These are phyloP conservation scores for Drosophila melanosoma DNA, from an alignment of 2,888 invertebrate species.

Conservation along the genomic window DNA sequence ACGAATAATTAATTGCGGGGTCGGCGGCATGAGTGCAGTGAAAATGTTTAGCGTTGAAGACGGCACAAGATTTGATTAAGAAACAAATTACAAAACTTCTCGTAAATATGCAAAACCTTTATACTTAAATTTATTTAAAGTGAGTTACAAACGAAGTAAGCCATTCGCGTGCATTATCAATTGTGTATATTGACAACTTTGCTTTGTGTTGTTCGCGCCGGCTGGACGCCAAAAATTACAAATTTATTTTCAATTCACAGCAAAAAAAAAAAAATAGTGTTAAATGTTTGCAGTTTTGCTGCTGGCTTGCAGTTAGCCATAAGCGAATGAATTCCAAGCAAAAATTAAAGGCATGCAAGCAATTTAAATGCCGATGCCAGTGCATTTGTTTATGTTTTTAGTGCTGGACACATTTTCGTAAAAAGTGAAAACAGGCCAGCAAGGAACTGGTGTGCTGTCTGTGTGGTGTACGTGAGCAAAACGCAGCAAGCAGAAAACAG, in stretches of 20 bases:
- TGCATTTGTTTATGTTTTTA: constrained; percentile 63
- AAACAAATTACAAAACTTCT: constrained; percentile 58
- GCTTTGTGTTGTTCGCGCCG: constrained; percentile 55
- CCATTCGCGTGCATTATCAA: constrained; percentile 5
- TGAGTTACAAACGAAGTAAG: constrained; percentile 3
- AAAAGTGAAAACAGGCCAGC: constrained; percentile 66
- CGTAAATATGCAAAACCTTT: constrained; percentile 48
- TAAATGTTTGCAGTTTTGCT: constrained; percentile 28
- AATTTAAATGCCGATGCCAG: constrained; percentile 16
- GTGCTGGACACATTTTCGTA: constrained; percentile 36
- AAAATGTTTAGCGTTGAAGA: constrained; percentile 77
- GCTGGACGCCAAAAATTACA: constrained; percentile 58
- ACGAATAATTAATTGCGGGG: constrained; percentile 56
- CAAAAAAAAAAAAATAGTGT: constrained; percentile 39
- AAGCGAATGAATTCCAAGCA: constrained; percentile 15
- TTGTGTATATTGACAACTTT: constrained; percentile 12
- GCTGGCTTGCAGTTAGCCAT: constrained; percentile 20
- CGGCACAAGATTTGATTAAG: constrained; percentile 68
- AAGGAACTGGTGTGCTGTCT: constrained; percentile 32
- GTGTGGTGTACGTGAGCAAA: constrained; percentile 77
- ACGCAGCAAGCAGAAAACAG: constrained; percentile 55
- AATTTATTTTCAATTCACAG: constrained; percentile 50
- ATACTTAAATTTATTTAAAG: constrained; percentile 10
- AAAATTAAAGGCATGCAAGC: constrained; percentile 16
- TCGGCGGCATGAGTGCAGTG: constrained; percentile 69